phyloP scores from a whole-genome alignment of 53 echinoderm and acorn worm species.

The Echinarachnius parma region DNA sequence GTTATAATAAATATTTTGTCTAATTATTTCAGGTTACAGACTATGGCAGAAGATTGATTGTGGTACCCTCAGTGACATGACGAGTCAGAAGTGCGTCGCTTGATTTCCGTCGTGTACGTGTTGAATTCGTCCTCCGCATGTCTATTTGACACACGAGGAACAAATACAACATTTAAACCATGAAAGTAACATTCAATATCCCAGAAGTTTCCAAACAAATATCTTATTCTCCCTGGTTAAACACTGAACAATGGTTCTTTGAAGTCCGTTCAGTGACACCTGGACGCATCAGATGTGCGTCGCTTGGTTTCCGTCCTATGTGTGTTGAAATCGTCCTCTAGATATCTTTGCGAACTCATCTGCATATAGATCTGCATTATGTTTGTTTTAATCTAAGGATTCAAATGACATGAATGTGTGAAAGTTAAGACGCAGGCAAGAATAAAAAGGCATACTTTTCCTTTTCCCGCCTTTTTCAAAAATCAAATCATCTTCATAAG shows the following conservation, averaged over 20 bases:
- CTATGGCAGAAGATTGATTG: constrained; percentile 57
- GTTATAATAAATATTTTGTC: too few relatives aligned
- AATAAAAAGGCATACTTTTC: too few relatives aligned
- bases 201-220: too few relatives aligned
- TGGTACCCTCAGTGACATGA: background rate
- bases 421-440: too few relatives aligned
- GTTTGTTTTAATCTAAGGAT: too few relatives aligned
- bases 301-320: constrained; percentile 54
- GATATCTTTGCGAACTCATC: constrained; percentile 49
- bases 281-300: constrained; percentile 47
- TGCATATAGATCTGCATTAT: too few relatives aligned
- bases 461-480: too few relatives aligned
- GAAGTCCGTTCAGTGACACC: background rate
- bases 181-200: too few relatives aligned
- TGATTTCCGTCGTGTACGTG: constrained; percentile 53
- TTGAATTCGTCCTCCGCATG: constrained; percentile 73
- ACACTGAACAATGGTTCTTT: constrained; percentile 65
- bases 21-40: too few relatives aligned
- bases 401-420: too few relatives aligned
- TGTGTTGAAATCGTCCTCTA: constrained; percentile 70
- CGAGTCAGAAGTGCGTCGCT: constrained; percentile 53
- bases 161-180: background rate
- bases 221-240: too few relatives aligned
- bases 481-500: too few relatives aligned
- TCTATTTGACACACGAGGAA: constrained; percentile 44